Percentiles rank a stretch among this genome's conserved stretches.
phyloP scores from a whole-genome alignment of 2,888 invertebrate genomes.

The Villa cingulata region DNA sequence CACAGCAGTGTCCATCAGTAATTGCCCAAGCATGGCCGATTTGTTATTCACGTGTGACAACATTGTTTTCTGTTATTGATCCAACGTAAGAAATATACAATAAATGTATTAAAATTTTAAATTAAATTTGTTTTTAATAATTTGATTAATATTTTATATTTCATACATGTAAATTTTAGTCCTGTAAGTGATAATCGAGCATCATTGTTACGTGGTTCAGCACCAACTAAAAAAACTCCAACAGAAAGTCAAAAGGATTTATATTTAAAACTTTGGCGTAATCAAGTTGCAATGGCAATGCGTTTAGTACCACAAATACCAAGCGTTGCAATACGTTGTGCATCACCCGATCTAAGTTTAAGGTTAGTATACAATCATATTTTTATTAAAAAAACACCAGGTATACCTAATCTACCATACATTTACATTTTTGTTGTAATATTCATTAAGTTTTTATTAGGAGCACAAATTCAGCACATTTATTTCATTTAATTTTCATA shows the following conservation, averaged over 20 bases:
- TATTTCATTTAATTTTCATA: background rate
- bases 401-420: too few relatives aligned
- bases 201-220: constrained; percentile 76
- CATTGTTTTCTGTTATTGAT: constrained; percentile 85
- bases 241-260: constrained; percentile 74
- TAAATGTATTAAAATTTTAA: background rate
- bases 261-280: constrained; percentile 95
- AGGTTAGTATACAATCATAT: constrained; percentile 44
- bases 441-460: background rate
- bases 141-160: constrained; percentile 5
- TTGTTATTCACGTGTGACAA: constrained; percentile 78
- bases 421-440: too few relatives aligned
- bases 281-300: constrained; percentile 93
- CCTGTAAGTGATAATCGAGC: constrained; percentile 95
- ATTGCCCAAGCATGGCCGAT: constrained; percentile 92
- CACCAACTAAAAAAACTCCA: constrained; percentile 76
- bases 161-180: constrained; percentile 39
- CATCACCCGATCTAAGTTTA: constrained; percentile 81
- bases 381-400: too few relatives aligned
- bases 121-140: background rate
- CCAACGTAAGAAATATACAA: constrained; percentile 62
- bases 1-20: constrained; percentile 72
- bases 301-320: constrained; percentile 87
- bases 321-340: constrained; percentile 75
- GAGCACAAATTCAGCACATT: background rate